Percentiles rank a stretch among this genome's conserved stretches.
These are phyloP conservation scores for Marasmarcha lunaedactyla DNA, from an alignment of 2,888 invertebrate species.

Conservation along the genomic window DNA sequence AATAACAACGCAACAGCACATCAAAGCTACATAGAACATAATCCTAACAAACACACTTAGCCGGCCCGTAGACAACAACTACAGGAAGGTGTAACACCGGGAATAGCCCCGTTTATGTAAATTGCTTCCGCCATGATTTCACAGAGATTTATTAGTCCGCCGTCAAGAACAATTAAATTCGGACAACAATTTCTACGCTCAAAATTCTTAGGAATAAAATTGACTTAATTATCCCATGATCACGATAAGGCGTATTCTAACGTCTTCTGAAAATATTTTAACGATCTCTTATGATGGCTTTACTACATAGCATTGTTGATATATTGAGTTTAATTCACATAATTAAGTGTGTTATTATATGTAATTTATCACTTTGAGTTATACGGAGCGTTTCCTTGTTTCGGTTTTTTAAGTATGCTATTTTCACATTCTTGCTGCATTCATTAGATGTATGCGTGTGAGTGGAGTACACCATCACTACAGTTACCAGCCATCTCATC, in stretches of 20 bases:
- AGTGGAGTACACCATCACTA: no score
- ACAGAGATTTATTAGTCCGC: conserved; percentile 53
- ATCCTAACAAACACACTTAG: conserved; percentile 4
- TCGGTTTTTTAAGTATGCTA: conserved; percentile 2
- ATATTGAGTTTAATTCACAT: neutral
- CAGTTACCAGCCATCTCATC: no score
- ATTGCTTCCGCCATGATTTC: conserved; percentile 58
- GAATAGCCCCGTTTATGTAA: conserved; percentile 56
- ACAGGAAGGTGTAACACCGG: conserved; percentile 40
- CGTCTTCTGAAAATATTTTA: neutral
- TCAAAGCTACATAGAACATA: conserved; percentile 2
- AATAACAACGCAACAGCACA: neutral
- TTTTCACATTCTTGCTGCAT: no score
- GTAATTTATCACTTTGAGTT: no score
- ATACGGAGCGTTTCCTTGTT: no score
- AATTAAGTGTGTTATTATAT: neutral
- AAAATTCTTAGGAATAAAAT: conserved; percentile 51
- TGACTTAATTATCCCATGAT: conserved; percentile 26
- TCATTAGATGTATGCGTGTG: no score
- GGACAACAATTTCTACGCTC: conserved; percentile 40
- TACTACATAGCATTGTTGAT: neutral
- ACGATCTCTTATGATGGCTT: neutral
- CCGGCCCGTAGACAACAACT: conserved; percentile 24
- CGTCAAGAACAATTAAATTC: conserved; percentile 63
- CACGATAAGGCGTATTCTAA: conserved; percentile 15